A percentile compares a stretch with the other conserved stretches of the same genome.
Conservation (phyloP, 2,888 invertebrate species). For the Callyntrura sp. region DNA sequence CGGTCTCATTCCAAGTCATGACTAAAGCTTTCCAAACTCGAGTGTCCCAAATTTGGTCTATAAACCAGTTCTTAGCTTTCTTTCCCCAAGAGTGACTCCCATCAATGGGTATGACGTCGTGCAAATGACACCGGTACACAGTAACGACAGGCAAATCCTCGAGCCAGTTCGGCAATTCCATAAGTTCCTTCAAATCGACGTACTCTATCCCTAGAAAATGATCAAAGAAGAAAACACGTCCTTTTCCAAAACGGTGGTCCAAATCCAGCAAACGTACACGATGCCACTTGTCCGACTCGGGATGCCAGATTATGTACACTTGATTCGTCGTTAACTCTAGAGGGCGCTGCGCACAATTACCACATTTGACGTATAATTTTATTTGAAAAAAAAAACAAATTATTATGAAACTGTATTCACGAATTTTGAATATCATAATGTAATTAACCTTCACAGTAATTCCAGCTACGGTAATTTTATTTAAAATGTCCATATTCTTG, state of each 20-base stretch:
- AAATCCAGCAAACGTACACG: not conserved
- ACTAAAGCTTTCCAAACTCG: not conserved
- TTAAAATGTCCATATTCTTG: too few relatives aligned
- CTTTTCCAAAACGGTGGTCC: not conserved
- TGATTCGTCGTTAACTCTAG: not conserved
- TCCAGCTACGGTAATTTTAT: too few relatives aligned
- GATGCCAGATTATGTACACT: not conserved
- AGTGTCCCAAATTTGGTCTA: too few relatives aligned
- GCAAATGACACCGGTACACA: not conserved
- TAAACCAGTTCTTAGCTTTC: not conserved
- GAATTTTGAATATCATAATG: too few relatives aligned
- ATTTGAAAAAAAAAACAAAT: too few relatives aligned
- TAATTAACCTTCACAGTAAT: too few relatives aligned
- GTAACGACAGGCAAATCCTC: not conserved
- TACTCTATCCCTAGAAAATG: not conserved
- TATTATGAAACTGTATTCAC: too few relatives aligned
- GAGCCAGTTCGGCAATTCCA: not conserved
- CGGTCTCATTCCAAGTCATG: not conserved
- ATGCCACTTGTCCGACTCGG: not conserved
- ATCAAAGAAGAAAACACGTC: not conserved
- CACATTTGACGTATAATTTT: too few relatives aligned
- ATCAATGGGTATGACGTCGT: not conserved
- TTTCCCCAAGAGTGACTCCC: not conserved
- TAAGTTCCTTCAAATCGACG: not conserved
- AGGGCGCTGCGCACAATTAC: too few relatives aligned